These are phyloP conservation scores for Pinna nobilis DNA, from an alignment of 1,140 invertebrate genomes.

Conservation along the genomic window DNA sequence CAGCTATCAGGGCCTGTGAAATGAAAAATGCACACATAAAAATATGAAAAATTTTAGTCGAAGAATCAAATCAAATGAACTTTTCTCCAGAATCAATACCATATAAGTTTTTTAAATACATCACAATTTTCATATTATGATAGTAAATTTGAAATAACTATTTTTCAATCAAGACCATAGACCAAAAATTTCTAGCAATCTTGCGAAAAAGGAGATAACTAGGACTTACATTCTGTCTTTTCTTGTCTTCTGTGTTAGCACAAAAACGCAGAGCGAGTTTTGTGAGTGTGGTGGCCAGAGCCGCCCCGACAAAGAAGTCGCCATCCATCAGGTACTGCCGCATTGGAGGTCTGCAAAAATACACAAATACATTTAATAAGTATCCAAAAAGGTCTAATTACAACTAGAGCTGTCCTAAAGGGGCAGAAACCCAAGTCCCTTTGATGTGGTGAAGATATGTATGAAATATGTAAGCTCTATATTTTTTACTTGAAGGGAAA, in stretches of 20 bases:
- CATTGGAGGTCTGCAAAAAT: slow-evolving; percentile 81
- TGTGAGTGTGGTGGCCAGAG: slow-evolving; percentile 91
- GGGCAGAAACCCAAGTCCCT: too few species aligned
- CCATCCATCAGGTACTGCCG: slow-evolving; percentile 93
- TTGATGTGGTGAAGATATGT: too few species aligned
- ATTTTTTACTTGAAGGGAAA: too few species aligned
- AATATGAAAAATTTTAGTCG: not conserved
- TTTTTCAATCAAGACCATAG: not conserved
- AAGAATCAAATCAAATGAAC: not conserved
- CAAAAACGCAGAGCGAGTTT: slow-evolving; percentile 91
- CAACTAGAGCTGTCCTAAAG: too few species aligned
- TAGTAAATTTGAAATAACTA: too few species aligned
- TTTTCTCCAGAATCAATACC: not conserved
- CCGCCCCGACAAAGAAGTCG: slow-evolving; percentile 96
- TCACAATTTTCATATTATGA: too few species aligned
- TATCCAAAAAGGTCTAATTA: not conserved
- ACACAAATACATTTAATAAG: not conserved
- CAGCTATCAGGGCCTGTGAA: slow-evolving; percentile 82
- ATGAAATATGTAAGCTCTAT: too few species aligned
- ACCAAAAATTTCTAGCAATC: slow-evolving; percentile 5
- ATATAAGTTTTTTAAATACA: too few species aligned
- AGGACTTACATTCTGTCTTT: slow-evolving; percentile 70
- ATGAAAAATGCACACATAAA: slow-evolving; percentile 39
- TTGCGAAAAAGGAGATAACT: too few species aligned
- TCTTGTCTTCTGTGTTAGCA: slow-evolving; percentile 59